Base-by-base conservation (phyloP, 2,888 invertebrate genomes). In the Euphydryas editha region DNA sequence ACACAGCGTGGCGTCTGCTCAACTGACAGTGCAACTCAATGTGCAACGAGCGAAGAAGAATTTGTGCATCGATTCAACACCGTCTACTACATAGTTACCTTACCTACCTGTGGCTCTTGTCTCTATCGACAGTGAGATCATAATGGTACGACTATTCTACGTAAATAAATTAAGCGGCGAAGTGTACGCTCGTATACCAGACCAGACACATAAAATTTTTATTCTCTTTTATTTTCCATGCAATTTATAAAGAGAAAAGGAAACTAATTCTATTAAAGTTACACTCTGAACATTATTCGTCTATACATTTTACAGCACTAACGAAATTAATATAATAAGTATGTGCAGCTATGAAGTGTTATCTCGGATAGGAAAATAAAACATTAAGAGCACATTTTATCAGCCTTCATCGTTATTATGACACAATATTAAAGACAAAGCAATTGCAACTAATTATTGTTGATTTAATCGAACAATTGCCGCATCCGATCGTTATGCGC, bases 191-290 rank as follows among this genome's bases (percentile, higher is more conserved):
- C 62, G 68, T 65, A 59, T 62, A 56, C 63, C 68, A 59, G 62
- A 65, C 69, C 69, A 76, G 75, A 76, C 76, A 74, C 72, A 76
- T 76, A 75, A 76, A 73, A 69, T 64, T 69, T 69, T 65, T 67
- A 73, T 73, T 71, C 65, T 70, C 65, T 67, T 71, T 69, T 70
- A 72, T 71, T 68, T 68, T 62, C 20, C 57, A 36, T 55, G 70
- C 69, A 68, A 70, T 70, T 72, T 69, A 73, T 72, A 62, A 64
- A 21, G 1, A 47, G 39, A 46, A 44, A 54, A n/a, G 11, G 47
- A 47, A 57, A 49, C 24, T 20, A 36, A 44, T 57, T 44, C 42
- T 51, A 51, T 58, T 63, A 57, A 57, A 39, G 6, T 24, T 4
- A 10, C 49, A 21, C 42, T 21, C 37, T 39, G 17, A 54, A 17